Conservation (phyloP, 2,113 vertebrate genomes). For the Nettapus auritus region DNA sequence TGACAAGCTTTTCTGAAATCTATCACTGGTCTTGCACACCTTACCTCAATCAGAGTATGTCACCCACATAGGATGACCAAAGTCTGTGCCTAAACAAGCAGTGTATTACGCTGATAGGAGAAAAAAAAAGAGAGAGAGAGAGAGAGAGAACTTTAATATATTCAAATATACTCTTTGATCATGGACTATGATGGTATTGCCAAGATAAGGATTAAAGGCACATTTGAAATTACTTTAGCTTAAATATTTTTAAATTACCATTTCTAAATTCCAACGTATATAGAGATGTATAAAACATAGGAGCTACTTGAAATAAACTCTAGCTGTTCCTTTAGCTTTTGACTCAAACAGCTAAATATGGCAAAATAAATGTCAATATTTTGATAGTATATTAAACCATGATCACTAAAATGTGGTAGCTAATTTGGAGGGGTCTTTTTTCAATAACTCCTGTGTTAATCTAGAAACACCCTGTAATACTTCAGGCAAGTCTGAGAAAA, state of each 20-base stretch:
- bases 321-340: background rate
- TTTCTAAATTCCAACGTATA: conserved; percentile 23
- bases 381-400: background rate
- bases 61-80: background rate
- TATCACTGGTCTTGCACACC: background rate
- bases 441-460: background rate
- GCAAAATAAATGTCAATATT: conserved; percentile 20
- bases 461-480: background rate
- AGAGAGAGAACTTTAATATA: background rate
- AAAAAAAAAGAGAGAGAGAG: background rate
- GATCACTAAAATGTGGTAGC: background rate
- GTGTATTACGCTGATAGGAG: background rate
- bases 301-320: conserved; percentile 15
- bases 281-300: background rate
- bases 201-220: conserved; percentile 35
- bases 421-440: background rate
- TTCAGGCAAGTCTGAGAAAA: background rate
- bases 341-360: background rate
- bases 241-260: conserved; percentile 31
- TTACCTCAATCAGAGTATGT: background rate
- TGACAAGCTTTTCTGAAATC: background rate
- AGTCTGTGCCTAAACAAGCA: background rate
- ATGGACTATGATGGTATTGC: background rate
- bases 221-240: background rate
- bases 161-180: conserved; percentile 33